Base-by-base conservation (phyloP, 2,888 invertebrate species). In the Meiosimyza decipiens region DNA sequence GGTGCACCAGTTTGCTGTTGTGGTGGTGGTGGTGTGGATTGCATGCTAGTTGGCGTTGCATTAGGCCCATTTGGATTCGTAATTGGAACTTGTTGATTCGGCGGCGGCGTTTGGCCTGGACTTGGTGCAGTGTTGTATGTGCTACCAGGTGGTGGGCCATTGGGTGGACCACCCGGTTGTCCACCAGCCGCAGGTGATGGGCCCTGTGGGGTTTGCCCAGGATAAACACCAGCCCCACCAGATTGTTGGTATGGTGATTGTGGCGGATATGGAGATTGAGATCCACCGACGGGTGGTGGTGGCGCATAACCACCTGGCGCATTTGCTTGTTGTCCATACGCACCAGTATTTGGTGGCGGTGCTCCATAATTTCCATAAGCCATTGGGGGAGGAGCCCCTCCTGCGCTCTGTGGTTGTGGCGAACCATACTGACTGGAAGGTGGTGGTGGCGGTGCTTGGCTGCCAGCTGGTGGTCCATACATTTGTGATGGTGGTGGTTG, bases 91-190 rank as follows among this genome's bases (percentile, higher is more conserved):
- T 80, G 76, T 70, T 82, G 80, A n/a, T 77, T 74, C 49, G 83
- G 82, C 54, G 84, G 79, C 52, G 83, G 85, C 66, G 87, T 84
- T 80, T 88, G 88, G 12, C 88, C 88, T 3, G 89, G 88, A 78
- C 88, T 89, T 6, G 89, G 87, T 71, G 89, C 88, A 73, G 86
- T 88, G 73, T 85, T 88, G 74, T 90, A 89, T 16, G 78, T 80
- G 71, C 81, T 82, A 12, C 85, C 87, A 13, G 87, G 80, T 66
- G 82, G 82, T 7, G 82, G 79, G 7, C 83, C 84, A 75, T 80
- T 79, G 3, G 64, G 71, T 18, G 71, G 57, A 33, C 74, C 79
- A 16, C 79, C 73, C 2, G 76, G 75, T 47, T 82, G 81, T 22
- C 81, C 79, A 69, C 75, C 78, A 66, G 75, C 76, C 50, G 77